phyloP scores from a whole-genome alignment of 1,140 invertebrate species.

The Harpegnathos saltator region DNA sequence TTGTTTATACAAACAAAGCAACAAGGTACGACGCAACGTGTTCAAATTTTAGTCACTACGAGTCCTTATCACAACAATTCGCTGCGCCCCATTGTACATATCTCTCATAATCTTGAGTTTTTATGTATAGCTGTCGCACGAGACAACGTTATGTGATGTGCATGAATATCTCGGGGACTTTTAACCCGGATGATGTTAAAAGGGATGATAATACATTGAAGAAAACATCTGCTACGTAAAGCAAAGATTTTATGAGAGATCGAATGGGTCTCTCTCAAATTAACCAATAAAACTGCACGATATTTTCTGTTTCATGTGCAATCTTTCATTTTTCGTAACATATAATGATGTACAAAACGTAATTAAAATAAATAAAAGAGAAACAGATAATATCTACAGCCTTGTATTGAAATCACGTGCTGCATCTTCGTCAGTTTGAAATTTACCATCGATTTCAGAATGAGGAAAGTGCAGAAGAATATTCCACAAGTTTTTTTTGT shows the following conservation, averaged over 20 bases:
- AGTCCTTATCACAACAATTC: conserved; percentile 45
- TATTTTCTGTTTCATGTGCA: not conserved
- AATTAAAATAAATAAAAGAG: conserved; percentile 61
- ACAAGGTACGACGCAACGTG: not conserved
- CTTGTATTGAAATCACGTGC: conserved; percentile 9
- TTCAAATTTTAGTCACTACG: not conserved
- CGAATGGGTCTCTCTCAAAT: not conserved
- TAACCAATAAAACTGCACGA: not conserved
- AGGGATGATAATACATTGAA: not conserved
- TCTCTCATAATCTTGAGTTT: not conserved
- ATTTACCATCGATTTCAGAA: conserved; percentile 31
- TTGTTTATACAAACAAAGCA: conserved; percentile 22
- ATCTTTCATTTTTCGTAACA: conserved; percentile 14
- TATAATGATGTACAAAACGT: conserved; percentile 41
- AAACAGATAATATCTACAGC: conserved; percentile 43
- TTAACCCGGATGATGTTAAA: not conserved
- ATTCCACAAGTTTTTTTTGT: not conserved
- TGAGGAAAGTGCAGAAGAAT: conserved; percentile 30
- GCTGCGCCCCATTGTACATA: not conserved
- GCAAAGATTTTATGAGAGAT: not conserved
- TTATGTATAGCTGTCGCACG: not conserved
- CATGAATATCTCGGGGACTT: not conserved
- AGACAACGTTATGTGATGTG: not conserved
- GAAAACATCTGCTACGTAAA: not conserved
- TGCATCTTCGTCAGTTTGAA: conserved; percentile 60